Percentiles rank a stretch among this genome's conserved stretches.
phyloP scores from a whole-genome alignment of 2,888 invertebrate species.

The Nomada goodeniana region DNA sequence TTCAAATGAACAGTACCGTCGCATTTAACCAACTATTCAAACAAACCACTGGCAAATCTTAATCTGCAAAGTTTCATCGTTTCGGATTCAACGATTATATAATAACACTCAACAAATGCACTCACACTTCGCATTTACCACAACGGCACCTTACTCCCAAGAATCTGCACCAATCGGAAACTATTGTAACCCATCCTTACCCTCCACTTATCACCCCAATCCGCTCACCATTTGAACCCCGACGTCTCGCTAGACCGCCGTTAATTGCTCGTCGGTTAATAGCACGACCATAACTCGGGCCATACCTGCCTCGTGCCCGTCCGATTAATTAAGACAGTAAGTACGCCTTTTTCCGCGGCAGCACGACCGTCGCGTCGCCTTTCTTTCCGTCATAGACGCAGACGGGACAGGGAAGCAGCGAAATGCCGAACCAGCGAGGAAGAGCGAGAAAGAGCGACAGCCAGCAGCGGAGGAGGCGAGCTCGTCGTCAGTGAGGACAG shows the following conservation, averaged over 20 bases:
- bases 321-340: constrained; percentile 52
- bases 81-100: too few relatives aligned
- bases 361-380: constrained; percentile 24
- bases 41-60: too few relatives aligned
- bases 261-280: constrained; percentile 52
- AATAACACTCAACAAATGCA: too few relatives aligned
- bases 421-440: background rate
- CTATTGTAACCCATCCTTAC: too few relatives aligned
- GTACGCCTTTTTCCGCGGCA: constrained; percentile 27
- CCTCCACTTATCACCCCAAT: background rate
- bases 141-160: too few relatives aligned
- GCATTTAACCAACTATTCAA: too few relatives aligned
- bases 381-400: constrained; percentile 8
- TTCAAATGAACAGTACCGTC: too few relatives aligned
- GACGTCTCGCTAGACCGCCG: constrained; percentile 24
- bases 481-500: constrained; percentile 40
- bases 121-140: too few relatives aligned
- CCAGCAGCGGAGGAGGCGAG: background rate
- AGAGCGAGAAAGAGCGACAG: background rate
- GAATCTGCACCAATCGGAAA: too few relatives aligned
- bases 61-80: too few relatives aligned
- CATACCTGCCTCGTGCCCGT: constrained; percentile 16
- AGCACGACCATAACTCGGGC: constrained; percentile 26
- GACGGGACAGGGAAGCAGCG: background rate
- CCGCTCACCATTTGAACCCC: constrained; percentile 3